Percentiles rank a stretch among this genome's conserved stretches.
Conservation (phyloP, 2,113 vertebrate genomes). For the Lepisosteus osseus region DNA sequence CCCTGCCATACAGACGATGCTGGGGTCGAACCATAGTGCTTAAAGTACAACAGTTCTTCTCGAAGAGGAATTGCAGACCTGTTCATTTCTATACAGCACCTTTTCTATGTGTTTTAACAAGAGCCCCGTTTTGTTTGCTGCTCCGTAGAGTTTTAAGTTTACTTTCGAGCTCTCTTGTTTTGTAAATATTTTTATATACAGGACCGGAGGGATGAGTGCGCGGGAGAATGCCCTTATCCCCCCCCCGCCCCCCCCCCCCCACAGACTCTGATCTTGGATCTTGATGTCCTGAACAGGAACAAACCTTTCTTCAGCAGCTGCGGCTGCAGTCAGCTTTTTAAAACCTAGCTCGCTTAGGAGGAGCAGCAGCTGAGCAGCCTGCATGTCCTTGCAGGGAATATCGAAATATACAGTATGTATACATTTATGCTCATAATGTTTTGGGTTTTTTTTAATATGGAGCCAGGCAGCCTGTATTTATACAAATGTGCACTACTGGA, state of each 20-base stretch:
- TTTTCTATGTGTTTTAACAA: conserved; percentile 41
- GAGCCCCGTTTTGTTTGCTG: conserved; percentile 32
- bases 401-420: too few species aligned
- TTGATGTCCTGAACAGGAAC: conserved; percentile 15
- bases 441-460: too few species aligned
- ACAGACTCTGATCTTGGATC: background rate
- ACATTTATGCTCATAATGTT: too few species aligned
- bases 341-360: too few species aligned
- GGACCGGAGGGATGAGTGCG: conserved; percentile 17
- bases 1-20: conserved; percentile 25
- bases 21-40: conserved; percentile 34
- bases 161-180: conserved; percentile 22
- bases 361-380: background rate
- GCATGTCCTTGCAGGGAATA: conserved; percentile 6
- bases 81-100: conserved; percentile 49
- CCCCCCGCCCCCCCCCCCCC: background rate
- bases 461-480: conserved; percentile 13
- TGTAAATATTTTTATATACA: conserved; percentile 52
- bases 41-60: conserved; percentile 32
- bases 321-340: conserved; percentile 31
- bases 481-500: background rate
- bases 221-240: conserved; percentile 40
- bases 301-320: conserved; percentile 29
- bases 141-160: conserved; percentile 42
- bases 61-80: conserved; percentile 39